Conservation (phyloP, 2,113 vertebrate genomes). For the Dermatemys mawii region DNA sequence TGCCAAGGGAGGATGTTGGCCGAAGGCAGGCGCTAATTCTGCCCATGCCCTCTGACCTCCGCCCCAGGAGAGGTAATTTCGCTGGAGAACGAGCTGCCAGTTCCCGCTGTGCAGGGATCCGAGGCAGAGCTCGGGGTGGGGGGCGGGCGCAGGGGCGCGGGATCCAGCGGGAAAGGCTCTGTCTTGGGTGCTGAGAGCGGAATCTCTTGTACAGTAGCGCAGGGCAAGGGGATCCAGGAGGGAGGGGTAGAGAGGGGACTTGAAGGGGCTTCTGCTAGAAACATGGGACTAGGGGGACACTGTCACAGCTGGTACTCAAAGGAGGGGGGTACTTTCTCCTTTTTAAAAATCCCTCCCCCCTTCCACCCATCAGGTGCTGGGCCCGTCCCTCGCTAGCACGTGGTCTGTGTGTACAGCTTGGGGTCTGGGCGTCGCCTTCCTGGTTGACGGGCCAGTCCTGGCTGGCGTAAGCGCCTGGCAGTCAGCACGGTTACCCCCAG, state of each 20-base stretch:
- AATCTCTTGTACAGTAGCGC: background rate
- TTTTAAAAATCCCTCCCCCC: background rate
- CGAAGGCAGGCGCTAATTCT: background rate
- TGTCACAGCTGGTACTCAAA: background rate
- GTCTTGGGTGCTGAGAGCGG: background rate
- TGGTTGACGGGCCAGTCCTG: background rate
- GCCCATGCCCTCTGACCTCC: background rate
- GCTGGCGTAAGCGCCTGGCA: background rate
- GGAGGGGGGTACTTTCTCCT: background rate
- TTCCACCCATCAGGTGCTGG: background rate
- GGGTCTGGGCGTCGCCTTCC: background rate
- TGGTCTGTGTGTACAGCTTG: background rate
- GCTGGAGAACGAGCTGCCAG: background rate
- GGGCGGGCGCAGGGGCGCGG: too few relatives aligned
- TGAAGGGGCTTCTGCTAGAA: background rate
- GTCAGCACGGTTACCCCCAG: too few relatives aligned
- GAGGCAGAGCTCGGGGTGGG: background rate
- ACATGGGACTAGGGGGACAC: background rate
- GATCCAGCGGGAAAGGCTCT: too few relatives aligned
- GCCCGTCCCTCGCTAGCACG: background rate
- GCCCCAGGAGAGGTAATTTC: background rate
- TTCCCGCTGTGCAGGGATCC: too few relatives aligned
- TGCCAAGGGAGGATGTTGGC: background rate
- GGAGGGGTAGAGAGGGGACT: background rate
- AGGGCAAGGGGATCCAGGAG: background rate